Evolutionary conservation across 2,888 invertebrate species (phyloP).

Genomic region (Eurois occulta): DNA sequence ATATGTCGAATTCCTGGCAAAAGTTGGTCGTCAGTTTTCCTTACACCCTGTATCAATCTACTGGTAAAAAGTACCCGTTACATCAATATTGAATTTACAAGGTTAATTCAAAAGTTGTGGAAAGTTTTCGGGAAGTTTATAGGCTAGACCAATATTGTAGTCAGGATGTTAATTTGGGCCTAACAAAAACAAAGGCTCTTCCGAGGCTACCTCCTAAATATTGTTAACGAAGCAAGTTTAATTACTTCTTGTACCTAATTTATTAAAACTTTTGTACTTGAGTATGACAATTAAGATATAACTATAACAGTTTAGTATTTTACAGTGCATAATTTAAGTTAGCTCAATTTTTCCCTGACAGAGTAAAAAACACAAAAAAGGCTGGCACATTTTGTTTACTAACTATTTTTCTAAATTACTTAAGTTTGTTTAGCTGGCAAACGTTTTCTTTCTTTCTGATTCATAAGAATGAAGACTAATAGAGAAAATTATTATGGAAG

Average conservation of each 20-base stretch:
- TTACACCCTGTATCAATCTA: background rate
- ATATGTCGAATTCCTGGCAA: background rate
- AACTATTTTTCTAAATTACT: background rate
- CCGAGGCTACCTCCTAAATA: constrained; percentile 27
- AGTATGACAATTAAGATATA: background rate
- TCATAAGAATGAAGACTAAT: background rate
- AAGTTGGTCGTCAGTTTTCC: background rate
- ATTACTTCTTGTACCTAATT: constrained; percentile 37
- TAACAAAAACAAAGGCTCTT: constrained; percentile 43
- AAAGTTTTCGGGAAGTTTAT: constrained; percentile 9
- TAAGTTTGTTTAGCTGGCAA: background rate
- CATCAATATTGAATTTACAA: background rate
- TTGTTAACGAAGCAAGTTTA: constrained; percentile 49
- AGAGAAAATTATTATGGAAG: background rate
- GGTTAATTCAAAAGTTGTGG: constrained; percentile 1
- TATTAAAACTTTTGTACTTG: constrained; percentile 7
- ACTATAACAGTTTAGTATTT: background rate
- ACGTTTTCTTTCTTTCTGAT: background rate
- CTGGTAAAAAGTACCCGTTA: background rate
- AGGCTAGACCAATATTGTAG: constrained; percentile 13
- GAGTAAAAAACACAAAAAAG: background rate
- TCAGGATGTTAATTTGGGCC: constrained; percentile 35
- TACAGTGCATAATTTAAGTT: background rate
- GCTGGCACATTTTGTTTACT: background rate
- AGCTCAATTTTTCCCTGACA: background rate